Base-by-base conservation (phyloP, 2,113 vertebrate species). In the Periophthalmus modestus region DNA sequence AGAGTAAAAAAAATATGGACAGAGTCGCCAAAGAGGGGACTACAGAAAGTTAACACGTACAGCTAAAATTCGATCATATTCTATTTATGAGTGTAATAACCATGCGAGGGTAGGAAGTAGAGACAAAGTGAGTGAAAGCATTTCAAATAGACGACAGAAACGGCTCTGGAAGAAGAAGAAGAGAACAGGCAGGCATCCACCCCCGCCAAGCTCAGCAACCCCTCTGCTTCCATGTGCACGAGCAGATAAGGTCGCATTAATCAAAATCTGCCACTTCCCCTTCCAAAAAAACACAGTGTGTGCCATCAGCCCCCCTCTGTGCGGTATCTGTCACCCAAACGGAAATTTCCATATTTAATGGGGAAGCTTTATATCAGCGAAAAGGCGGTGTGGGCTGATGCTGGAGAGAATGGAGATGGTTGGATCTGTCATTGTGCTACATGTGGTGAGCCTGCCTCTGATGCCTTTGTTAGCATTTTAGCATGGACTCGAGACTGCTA, bases 321-420 rank as follows among this genome's bases (percentile, higher is more conserved):
- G 91, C 85, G 81, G 85, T 89, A 91, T 91, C 96, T 95, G 94
- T 93, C 96, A 95, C 95, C 91, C 91, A 95, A 90, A 95, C 93
- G 92, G 91, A 95, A 95, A 96, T 97, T 96, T 97, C 95, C 93
- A 95, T 95, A 84, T 97, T 96, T 98, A 96, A 96, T 97, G 95
- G 96, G 95, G 93, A 95, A 77, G 95, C 94, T 95, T 95, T 96
- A 95, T 96, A 94, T 96, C 86, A 95, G 94, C 94, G 94, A 82
- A 90, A 84, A 80, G 74, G 74, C 85, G 74, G 85, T 83, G 85
- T 87, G 84, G 85, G 88, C 87, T 85, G 86, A 47, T 83, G 85
- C 82, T 84, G 83, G 77, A 74, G 58, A 73, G 84, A 82, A 73
- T 57, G 33, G 78, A 83, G 81, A 47, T 65, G 79, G 28, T 81